Base-by-base conservation (phyloP, 2,888 invertebrate species). In the Stenolophus ochropezus region DNA sequence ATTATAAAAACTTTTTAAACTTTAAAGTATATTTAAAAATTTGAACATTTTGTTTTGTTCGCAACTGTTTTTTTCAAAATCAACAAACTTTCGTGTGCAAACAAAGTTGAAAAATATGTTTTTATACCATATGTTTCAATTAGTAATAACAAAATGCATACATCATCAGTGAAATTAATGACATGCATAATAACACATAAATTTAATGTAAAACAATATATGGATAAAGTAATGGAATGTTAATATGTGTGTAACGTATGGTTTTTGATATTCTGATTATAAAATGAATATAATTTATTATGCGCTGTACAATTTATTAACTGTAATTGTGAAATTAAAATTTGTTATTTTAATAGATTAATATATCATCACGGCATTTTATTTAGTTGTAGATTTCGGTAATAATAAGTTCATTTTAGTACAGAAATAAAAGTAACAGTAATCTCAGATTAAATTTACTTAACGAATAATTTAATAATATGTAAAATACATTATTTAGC, bases 21-120 rank as follows among this genome's bases (percentile, higher is more conserved):
- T 71, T 42, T 42, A 71, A 42, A 71, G 47, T 71, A 42, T 16
- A 18, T 71, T 71, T 71, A 47, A 71, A 71, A 71, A 14, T 65
- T 65, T 14, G 16, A 23, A 65, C 65, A 20, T 65, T 20, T 6
- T 65, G 20, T 21, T 65, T 65, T 65, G 21, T 21, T 56, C 20
- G 33, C 33, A 33, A 33, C 33, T 11, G 33, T 42, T 42, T 51
- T 33, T 16, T 2, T 2, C 2, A 51, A 51, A 51, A 51, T 51
- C 18, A 16, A 51, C 51, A 4, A 42, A 42, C 8, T 42, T 42
- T 42, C 11, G 11, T 42, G 11, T 42, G 33, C 11, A 42, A 42
- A 42, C 33, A 42, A 42, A 11, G 33, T 8, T 11, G 8, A 42
- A n/a, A n/a, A n/a, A n/a, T n/a, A 42, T 42, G 33, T 42, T 42